Percentiles rank a stretch among this genome's conserved stretches.
Evolutionary conservation across 2,113 vertebrate species (phyloP).

Genomic region (Xyliphius kryptos): DNA sequence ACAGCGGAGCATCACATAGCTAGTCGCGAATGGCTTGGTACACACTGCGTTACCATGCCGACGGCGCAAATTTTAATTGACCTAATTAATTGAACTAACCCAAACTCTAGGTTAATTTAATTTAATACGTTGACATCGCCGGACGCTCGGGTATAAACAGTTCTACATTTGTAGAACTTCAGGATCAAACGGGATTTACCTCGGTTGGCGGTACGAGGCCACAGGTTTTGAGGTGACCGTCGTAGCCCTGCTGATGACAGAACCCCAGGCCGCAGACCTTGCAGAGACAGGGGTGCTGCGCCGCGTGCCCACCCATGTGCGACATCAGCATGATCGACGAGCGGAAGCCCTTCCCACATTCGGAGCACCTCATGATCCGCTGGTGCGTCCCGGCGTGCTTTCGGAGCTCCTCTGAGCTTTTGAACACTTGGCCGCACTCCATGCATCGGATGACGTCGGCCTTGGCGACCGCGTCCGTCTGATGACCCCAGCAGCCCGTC

Average conservation of each 20-base stretch:
- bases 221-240: conserved; percentile 65
- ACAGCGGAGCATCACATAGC: no score
- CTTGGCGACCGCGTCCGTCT: conserved; percentile 38
- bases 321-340: conserved; percentile 77
- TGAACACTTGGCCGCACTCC: conserved; percentile 77
- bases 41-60: no score
- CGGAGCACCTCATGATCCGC: conserved; percentile 76
- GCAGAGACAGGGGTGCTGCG: conserved; percentile 76
- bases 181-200: conserved; percentile 40
- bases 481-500: conserved; percentile 69
- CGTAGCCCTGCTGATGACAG: conserved; percentile 65
- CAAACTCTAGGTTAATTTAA: no score
- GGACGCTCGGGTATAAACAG: no score
- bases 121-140: no score
- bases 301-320: conserved; percentile 83
- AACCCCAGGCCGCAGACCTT: conserved; percentile 82
- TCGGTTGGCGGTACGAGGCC: conserved; percentile 36
- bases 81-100: no score
- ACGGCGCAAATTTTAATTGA: no score
- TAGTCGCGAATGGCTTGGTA: no score
- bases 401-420: conserved; percentile 70
- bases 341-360: conserved; percentile 83
- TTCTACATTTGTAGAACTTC: no score
- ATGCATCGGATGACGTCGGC: conserved; percentile 66
- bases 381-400: conserved; percentile 82